Percentiles rank a stretch among this genome's conserved stretches.
phyloP scores from a whole-genome alignment of 2,113 vertebrate species.

The Eclectus roratus region DNA sequence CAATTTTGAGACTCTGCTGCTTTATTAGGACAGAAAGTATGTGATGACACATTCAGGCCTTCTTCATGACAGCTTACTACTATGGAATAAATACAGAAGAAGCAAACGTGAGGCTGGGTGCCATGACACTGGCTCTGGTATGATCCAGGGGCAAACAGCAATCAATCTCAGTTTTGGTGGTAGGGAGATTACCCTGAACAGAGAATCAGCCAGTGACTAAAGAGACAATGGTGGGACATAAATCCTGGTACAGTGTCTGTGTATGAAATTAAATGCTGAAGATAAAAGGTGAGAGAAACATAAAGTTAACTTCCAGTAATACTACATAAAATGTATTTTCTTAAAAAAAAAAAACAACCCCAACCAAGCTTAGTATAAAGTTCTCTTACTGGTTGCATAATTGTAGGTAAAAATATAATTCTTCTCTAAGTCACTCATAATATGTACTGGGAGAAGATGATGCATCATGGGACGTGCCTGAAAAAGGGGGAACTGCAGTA shows the following conservation, averaged over 20 bases:
- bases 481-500: neutral
- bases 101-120: neutral
- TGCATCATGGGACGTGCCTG: neutral
- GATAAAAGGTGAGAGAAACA: neutral
- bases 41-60: neutral
- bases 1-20: neutral
- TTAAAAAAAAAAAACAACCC: neutral
- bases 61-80: neutral
- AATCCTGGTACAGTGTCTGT: neutral
- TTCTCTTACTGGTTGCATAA: neutral
- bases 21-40: neutral
- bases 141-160: neutral
- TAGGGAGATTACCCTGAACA: neutral
- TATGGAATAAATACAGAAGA: neutral
- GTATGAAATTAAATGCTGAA: neutral
- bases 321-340: neutral
- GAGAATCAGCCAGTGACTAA: neutral
- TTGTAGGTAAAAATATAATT: fast-evolving
- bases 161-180: neutral
- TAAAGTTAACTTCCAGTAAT: neutral
- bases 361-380: neutral
- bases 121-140: neutral
- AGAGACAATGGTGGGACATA: neutral
- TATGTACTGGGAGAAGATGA: neutral
- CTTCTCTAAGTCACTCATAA: neutral